phyloP scores from a whole-genome alignment of 2,888 invertebrate genomes.

The Cecidostiba fungosa region DNA sequence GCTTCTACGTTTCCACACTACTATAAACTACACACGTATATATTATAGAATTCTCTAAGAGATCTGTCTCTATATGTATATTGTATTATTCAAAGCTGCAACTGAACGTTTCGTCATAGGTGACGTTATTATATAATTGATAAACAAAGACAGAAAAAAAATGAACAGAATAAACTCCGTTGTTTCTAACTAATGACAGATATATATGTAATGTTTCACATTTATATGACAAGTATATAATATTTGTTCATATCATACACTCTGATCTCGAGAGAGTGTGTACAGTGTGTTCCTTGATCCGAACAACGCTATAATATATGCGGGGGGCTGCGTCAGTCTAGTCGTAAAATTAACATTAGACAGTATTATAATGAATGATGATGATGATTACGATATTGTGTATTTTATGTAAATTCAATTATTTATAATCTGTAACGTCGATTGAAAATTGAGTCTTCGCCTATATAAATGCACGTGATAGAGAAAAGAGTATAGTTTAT shows the following conservation, averaged over 20 bases:
- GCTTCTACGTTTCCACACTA: conserved; percentile 19
- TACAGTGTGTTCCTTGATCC: conserved; percentile 60
- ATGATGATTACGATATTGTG: conserved; percentile 34
- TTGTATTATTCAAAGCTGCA: conserved; percentile 39
- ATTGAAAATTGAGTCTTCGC: conserved; percentile 10
- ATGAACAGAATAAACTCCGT: conserved; percentile 34
- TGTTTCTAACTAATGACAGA: conserved; percentile 63
- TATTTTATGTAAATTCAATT: not conserved
- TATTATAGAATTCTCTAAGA: conserved; percentile 53
- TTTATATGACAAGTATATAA: conserved; percentile 60
- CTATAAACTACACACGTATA: conserved; percentile 56
- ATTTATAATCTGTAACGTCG: conserved; percentile 28
- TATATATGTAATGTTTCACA: conserved; percentile 59
- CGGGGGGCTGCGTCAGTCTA: conserved; percentile 59
- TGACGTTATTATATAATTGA: conserved; percentile 15
- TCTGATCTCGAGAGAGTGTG: conserved; percentile 64
- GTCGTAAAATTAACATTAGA: conserved; percentile 63
- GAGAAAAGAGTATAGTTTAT: not conserved
- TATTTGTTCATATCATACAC: conserved; percentile 64
- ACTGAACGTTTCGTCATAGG: conserved; percentile 33
- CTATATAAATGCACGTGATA: conserved; percentile 3
- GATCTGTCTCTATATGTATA: conserved; percentile 42
- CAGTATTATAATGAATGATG: conserved; percentile 43
- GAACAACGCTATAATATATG: conserved; percentile 57
- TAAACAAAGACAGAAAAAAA: conserved; percentile 22